A percentile compares a stretch with the other conserved stretches of the same genome.
phyloP scores from a whole-genome alignment of 2,113 vertebrate species.

The Cercopithecus mona region DNA sequence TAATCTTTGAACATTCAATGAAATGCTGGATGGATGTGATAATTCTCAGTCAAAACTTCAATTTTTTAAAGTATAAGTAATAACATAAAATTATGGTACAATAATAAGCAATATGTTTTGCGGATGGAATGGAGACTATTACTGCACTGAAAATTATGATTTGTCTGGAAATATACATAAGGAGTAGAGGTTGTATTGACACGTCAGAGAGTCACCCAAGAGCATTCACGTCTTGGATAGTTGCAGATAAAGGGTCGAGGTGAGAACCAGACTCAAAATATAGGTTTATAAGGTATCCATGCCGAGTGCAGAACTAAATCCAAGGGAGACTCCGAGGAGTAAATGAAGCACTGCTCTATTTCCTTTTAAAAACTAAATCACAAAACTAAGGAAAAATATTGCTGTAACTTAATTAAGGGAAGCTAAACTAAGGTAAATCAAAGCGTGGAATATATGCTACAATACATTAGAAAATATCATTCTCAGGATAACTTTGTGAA shows the following conservation, averaged over 20 bases:
- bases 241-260: background rate
- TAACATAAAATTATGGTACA: background rate
- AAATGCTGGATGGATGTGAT: background rate
- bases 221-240: background rate
- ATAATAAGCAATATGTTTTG: background rate
- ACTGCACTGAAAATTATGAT: background rate
- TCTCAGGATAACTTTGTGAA: slow-evolving; percentile 40
- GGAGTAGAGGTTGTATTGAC: background rate
- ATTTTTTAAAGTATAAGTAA: background rate
- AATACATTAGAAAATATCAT: slow-evolving; percentile 25
- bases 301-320: background rate
- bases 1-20: background rate
- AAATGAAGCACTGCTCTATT: background rate
- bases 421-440: slow-evolving; percentile 25
- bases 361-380: slow-evolving; percentile 35
- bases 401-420: background rate
- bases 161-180: background rate
- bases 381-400: slow-evolving; percentile 1
- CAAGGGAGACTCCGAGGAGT: background rate
- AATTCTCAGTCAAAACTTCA: background rate
- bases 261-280: background rate
- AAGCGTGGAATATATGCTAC: background rate
- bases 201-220: background rate
- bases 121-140: background rate
- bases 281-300: background rate